A percentile compares a stretch with the other conserved stretches of the same genome.
Conservation (phyloP, 2,797 vertebrate genomes). For the Pseudochirops cupreus region DNA sequence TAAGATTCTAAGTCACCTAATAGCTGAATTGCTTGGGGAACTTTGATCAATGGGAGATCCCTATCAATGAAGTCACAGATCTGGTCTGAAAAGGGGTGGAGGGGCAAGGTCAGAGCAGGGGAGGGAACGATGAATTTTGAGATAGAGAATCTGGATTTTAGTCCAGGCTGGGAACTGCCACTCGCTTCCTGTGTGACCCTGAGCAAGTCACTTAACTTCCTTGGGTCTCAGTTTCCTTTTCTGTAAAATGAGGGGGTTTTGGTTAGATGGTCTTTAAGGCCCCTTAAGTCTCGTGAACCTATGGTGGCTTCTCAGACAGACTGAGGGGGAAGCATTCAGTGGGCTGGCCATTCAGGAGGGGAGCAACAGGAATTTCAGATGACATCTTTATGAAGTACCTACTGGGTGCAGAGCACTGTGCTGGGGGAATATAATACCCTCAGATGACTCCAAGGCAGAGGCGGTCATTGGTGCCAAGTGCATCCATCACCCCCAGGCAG, state of each 20-base stretch:
- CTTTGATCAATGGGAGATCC: background rate
- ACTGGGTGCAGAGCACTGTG: background rate
- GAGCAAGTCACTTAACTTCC: background rate
- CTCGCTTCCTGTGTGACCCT: background rate
- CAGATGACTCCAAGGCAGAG: background rate
- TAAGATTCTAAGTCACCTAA: background rate
- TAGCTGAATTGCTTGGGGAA: background rate
- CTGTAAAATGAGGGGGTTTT: background rate
- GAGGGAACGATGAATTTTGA: background rate
- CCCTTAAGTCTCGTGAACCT: background rate
- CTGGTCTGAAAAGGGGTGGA: background rate
- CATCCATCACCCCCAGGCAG: background rate
- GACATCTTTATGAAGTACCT: background rate
- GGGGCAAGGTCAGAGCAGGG: fast-evolving
- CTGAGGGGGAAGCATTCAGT: no score
- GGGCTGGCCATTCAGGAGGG: background rate
- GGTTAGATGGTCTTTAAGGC: background rate
- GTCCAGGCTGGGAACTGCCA: background rate
- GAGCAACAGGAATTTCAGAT: background rate
- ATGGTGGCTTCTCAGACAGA: background rate
- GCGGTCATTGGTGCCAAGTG: background rate
- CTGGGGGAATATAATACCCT: background rate
- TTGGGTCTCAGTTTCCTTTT: background rate
- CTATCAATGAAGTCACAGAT: background rate
- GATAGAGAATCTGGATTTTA: no score